Evolutionary conservation across 2,113 vertebrate species (phyloP).

Genomic region (Chloroceryle aenea): DNA sequence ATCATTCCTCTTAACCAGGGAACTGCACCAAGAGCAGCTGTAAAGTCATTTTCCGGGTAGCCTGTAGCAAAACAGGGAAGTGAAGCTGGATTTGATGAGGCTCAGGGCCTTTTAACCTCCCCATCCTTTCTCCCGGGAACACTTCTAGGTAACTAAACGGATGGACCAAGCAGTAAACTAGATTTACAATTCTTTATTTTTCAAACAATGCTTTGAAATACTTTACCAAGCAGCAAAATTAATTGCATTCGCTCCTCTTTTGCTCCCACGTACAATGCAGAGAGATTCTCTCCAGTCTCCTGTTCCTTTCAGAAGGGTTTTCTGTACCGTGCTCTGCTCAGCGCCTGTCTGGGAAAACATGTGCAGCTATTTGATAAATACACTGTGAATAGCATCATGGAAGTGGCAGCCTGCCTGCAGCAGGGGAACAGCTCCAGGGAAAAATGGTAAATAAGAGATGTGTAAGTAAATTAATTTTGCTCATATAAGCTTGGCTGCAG

Average conservation of each 20-base stretch:
- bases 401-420: background rate
- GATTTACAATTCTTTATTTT: background rate
- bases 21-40: background rate
- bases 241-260: background rate
- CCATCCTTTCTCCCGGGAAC: background rate
- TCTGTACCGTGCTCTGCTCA: background rate
- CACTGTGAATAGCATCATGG: background rate
- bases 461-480: slow-evolving; percentile 40
- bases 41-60: background rate
- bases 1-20: background rate
- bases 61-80: background rate
- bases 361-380: slow-evolving; percentile 29
- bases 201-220: background rate
- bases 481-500: slow-evolving; percentile 37
- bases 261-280: background rate
- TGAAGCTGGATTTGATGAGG: background rate
- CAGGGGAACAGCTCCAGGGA: background rate
- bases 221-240: background rate
- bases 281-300: background rate
- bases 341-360: background rate
- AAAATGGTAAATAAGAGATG: slow-evolving; percentile 14
- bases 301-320: background rate
- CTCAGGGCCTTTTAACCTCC: background rate
- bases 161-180: background rate
- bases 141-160: background rate